Evolutionary conservation across 2,797 vertebrate species (phyloP), one percentile per base, ranked within the genome.

Genomic region (Tragopan temminckii): DNA sequence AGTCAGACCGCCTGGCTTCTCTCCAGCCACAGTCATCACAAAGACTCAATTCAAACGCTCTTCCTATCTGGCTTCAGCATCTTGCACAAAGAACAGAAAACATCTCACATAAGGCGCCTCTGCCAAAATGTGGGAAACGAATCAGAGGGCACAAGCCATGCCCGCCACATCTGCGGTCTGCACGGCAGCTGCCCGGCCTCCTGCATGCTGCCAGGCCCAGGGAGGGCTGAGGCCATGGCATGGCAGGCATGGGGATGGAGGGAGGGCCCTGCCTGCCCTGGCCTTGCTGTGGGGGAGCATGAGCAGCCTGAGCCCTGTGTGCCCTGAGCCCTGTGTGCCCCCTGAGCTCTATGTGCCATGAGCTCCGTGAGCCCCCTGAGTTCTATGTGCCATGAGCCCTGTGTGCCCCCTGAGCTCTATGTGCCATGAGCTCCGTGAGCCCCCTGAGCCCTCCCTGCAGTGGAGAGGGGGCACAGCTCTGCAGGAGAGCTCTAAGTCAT

Each of bases 1-100:
- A 68, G 69, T 79, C 84, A 86, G 94, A 75, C 70, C 4, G 68
- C 46, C 93, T 96, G 95, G 96, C 91, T 53, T 75, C 29, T 8
- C 48, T 94, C 92, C 95, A 92, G 93, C 52, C 85, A 92, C 45
- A 97, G 86, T 57, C 85, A 81, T 72, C 87, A 97, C 96, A 97
- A 97, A 97, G 86, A n/a, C 82, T 36, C 61, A 1, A 97, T 97
- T 98, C 93, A 97, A 57, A 40, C 50, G 62, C 81, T 90, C 70
- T 95, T 97, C 85, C 86, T 95, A 91, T 95, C 89, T 94, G 94
- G 91, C 94, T 95, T 79, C 88, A 59, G 81, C 78, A 88, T 88
- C 92, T 94, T 57, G 70, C 59, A 52, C 16, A 91, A 92, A 91
- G 86, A 97, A 96, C 86, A 95, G 90, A 96, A 97, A 97, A 94